phyloP scores from a whole-genome alignment of 2,113 vertebrate species.

The Nibea albiflora region DNA sequence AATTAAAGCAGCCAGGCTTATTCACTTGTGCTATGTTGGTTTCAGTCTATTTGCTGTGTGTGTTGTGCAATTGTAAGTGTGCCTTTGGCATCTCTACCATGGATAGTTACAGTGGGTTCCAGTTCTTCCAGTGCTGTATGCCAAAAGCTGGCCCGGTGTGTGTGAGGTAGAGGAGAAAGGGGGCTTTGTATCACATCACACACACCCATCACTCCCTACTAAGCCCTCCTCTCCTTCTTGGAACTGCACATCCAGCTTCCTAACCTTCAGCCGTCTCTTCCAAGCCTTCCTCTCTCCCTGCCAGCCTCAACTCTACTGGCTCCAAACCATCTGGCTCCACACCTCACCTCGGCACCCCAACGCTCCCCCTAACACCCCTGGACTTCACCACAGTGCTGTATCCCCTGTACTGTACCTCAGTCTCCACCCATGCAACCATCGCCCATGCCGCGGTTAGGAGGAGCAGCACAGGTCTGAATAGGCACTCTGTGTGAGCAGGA shows the following conservation, averaged over 20 bases:
- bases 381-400: slow-evolving; percentile 12
- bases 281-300: slow-evolving; percentile 11
- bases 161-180: slow-evolving; percentile 73
- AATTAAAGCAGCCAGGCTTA: not conserved
- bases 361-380: not conserved
- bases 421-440: slow-evolving; percentile 27
- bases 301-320: slow-evolving; percentile 30
- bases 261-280: slow-evolving; percentile 17
- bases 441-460: slow-evolving; percentile 62
- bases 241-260: slow-evolving; percentile 32
- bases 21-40: slow-evolving; percentile 20
- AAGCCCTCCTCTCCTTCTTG: slow-evolving; percentile 41
- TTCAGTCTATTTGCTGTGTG: slow-evolving; percentile 49
- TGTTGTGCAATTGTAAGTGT: slow-evolving; percentile 24
- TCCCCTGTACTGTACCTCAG: slow-evolving; percentile 1
- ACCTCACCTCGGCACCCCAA: slow-evolving; percentile 30
- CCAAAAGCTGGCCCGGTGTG: slow-evolving; percentile 48
- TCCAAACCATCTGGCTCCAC: slow-evolving; percentile 44
- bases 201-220: slow-evolving; percentile 51
- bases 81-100: slow-evolving; percentile 40
- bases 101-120: slow-evolving; percentile 45
- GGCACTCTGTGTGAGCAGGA: slow-evolving; percentile 78
- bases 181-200: slow-evolving; percentile 76
- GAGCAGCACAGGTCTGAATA: slow-evolving; percentile 75
- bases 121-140: slow-evolving; percentile 54